These are phyloP conservation scores for Triplophysa rosa DNA, from an alignment of 2,113 vertebrate species.

Conservation along the genomic window DNA sequence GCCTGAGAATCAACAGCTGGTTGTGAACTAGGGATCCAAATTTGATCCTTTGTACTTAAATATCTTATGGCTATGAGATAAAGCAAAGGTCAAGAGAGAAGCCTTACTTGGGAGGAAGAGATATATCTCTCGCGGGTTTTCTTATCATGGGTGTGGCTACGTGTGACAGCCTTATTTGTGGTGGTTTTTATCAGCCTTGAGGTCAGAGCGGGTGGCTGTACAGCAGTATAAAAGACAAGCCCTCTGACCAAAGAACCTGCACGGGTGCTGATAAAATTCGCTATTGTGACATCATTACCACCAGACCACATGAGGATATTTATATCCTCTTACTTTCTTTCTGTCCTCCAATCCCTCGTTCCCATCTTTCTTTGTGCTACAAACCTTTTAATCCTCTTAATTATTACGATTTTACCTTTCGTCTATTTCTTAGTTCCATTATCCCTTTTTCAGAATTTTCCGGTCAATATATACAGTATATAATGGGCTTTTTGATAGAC, in stretches of 20 bases:
- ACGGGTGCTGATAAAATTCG: constrained; percentile 75
- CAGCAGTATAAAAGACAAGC: constrained; percentile 73
- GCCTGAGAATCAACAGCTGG: not conserved
- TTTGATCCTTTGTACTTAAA: not conserved
- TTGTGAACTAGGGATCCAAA: constrained; percentile 32
- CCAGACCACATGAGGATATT: constrained; percentile 42
- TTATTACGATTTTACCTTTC: not conserved
- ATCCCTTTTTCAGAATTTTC: not conserved
- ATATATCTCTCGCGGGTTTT: constrained; percentile 70
- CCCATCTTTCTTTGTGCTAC: constrained; percentile 28
- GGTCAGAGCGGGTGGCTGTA: constrained; percentile 72
- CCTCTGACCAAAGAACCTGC: constrained; percentile 76
- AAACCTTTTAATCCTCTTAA: not conserved
- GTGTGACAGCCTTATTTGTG: constrained; percentile 72
- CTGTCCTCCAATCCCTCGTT: constrained; percentile 5
- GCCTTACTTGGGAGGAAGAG: constrained; percentile 72
- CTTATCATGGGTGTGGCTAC: constrained; percentile 69
- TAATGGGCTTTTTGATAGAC: no score
- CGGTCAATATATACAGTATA: no score
- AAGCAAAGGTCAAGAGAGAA: constrained; percentile 66
- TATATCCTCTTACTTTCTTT: constrained; percentile 40
- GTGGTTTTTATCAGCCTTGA: constrained; percentile 74
- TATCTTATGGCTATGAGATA: constrained; percentile 47
- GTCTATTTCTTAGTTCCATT: not conserved
- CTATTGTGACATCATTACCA: constrained; percentile 68